phyloP scores from a whole-genome alignment of 2,797 vertebrate genomes.

The Rhinatrema bivittatum region DNA sequence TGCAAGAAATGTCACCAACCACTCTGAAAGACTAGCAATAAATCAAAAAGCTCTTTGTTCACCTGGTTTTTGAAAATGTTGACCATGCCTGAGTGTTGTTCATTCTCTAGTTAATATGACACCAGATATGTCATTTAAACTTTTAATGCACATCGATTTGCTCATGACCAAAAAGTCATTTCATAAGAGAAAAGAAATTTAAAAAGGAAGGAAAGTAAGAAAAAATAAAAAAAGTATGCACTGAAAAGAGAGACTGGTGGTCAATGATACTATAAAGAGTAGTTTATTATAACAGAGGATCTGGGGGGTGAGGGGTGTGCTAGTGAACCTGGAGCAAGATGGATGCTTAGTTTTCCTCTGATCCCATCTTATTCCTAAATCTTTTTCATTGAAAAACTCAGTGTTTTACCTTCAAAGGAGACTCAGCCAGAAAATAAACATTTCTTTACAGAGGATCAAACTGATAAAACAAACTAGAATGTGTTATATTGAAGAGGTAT shows the following conservation, averaged over 20 bases:
- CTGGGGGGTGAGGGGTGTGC: too few species aligned
- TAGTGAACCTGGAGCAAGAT: too few species aligned
- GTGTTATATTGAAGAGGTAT: too few species aligned
- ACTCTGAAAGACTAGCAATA: slow-evolving; percentile 33
- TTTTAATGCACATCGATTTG: slow-evolving; percentile 3
- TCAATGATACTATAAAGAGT: neutral
- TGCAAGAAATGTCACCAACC: slow-evolving; percentile 39
- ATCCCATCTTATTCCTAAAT: too few species aligned
- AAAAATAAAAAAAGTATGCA: too few species aligned
- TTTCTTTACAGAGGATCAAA: too few species aligned
- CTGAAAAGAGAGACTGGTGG: neutral
- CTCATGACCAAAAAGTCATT: neutral
- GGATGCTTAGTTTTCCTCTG: too few species aligned
- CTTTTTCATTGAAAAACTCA: too few species aligned
- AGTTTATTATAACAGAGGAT: neutral
- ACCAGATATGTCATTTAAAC: neutral
- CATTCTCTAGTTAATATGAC: slow-evolving; percentile 8
- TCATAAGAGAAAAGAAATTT: neutral
- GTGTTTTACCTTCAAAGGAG: too few species aligned
- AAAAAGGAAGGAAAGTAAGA: too few species aligned
- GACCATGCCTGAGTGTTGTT: neutral
- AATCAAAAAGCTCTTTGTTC: slow-evolving; percentile 25
- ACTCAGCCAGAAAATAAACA: too few species aligned
- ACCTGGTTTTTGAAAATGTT: neutral
- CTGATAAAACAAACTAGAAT: too few species aligned